Evolutionary conservation across 30 jellyfish, hydroid and myxozoan genomes (phyloP).

Genomic region (Nemopilema nomurai): DNA sequence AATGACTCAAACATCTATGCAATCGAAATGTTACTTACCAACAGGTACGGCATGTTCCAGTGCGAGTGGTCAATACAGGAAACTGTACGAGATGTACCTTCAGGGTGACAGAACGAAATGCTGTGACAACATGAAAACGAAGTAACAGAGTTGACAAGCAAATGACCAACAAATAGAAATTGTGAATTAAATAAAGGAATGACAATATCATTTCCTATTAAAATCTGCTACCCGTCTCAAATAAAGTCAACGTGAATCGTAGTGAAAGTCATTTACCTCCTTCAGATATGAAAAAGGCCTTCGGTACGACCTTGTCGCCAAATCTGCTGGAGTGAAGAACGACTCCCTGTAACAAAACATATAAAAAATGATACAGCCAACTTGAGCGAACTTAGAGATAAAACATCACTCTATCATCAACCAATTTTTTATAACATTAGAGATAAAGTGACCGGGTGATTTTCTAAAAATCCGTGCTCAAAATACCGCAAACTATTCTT

Average conservation of each 20-base stretch:
- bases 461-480: too few relatives aligned
- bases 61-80: constrained; percentile 79
- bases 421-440: too few relatives aligned
- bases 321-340: constrained; percentile 79
- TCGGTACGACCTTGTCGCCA: constrained; percentile 87
- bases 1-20: too few relatives aligned
- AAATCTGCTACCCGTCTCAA: too few relatives aligned
- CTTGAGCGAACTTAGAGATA: too few relatives aligned
- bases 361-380: neutral
- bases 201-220: too few relatives aligned
- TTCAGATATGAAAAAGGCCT: constrained; percentile 20
- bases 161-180: too few relatives aligned
- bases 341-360: constrained; percentile 63
- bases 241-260: too few relatives aligned
- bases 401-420: too few relatives aligned
- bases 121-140: neutral
- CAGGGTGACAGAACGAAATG: neutral
- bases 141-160: neutral
- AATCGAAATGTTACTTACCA: constrained; percentile 51
- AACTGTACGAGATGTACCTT: constrained; percentile 43
- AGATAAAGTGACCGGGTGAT: too few relatives aligned
- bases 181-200: too few relatives aligned
- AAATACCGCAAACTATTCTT: too few relatives aligned
- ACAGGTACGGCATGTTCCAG: constrained; percentile 73
- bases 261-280: constrained; percentile 18